Evolutionary conservation across 2,797 vertebrate genomes (phyloP).

Genomic region (Calcarius lapponicus): DNA sequence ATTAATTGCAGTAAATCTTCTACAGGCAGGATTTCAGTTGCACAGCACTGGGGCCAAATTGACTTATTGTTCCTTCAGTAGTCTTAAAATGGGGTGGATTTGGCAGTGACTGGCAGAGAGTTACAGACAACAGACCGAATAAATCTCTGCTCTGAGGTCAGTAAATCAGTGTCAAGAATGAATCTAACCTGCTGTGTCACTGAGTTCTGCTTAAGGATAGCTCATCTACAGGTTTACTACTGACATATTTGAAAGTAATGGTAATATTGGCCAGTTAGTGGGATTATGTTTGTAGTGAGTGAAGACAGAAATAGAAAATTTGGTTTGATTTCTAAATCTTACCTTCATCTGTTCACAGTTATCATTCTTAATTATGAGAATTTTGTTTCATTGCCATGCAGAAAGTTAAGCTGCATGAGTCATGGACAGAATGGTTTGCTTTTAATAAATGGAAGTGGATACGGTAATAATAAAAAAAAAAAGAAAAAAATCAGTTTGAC

Average conservation of each 20-base stretch:
- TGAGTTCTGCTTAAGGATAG: background rate
- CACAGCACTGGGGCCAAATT: background rate
- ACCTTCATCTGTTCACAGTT: constrained; percentile 13
- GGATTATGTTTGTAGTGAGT: background rate
- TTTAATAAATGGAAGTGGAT: constrained; percentile 66
- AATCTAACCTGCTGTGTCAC: background rate
- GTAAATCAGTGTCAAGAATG: background rate
- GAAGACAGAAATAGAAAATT: background rate
- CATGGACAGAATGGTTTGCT: constrained; percentile 60
- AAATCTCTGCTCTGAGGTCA: background rate
- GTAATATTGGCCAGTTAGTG: background rate
- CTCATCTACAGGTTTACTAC: background rate
- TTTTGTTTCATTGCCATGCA: constrained; percentile 41
- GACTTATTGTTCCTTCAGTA: background rate
- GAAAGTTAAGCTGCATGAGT: constrained; percentile 59
- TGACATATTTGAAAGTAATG: background rate
- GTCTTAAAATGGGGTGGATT: background rate
- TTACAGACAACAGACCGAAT: background rate
- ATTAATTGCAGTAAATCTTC: constrained; percentile 21
- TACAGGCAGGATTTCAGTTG: background rate
- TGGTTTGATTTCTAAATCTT: constrained; percentile 10
- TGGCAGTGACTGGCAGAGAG: background rate
- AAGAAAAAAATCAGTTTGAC: constrained; percentile 20
- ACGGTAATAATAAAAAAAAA: constrained; percentile 34
- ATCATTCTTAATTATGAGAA: constrained; percentile 32